Evolutionary conservation across 1,140 invertebrate genomes (phyloP).

Genomic region (Papilio glaucus): DNA sequence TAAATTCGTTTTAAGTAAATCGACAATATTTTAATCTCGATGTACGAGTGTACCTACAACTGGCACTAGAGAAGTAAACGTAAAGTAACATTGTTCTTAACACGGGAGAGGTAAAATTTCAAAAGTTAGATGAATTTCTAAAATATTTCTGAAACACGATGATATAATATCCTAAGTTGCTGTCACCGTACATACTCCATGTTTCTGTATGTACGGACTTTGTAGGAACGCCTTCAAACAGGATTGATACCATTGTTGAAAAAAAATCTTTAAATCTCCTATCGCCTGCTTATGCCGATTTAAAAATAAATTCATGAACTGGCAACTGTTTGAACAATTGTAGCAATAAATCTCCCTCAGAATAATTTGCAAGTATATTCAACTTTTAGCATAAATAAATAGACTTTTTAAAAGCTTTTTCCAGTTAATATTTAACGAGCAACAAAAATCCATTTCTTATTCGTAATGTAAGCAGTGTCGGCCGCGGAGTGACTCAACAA

Average conservation of each 20-base stretch:
- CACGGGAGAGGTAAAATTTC: too few species aligned
- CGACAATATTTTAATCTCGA: too few species aligned
- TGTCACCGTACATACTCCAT: too few species aligned
- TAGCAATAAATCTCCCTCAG: constrained; percentile 13
- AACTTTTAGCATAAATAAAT: constrained; percentile 28
- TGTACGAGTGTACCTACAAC: too few species aligned
- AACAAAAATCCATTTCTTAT: constrained; percentile 46
- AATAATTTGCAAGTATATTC: constrained; percentile 16
- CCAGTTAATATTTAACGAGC: constrained; percentile 43
- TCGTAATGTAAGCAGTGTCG: constrained; percentile 49
- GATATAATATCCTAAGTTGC: too few species aligned
- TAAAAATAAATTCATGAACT: constrained; percentile 16
- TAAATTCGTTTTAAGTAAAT: too few species aligned
- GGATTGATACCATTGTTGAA: background rate
- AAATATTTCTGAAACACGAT: too few species aligned
- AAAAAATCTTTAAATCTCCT: background rate
- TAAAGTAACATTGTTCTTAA: too few species aligned
- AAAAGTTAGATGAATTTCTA: too few species aligned
- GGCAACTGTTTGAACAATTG: constrained; percentile 21
- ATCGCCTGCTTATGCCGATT: background rate
- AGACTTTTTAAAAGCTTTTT: constrained; percentile 48
- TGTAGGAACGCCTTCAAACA: too few species aligned
- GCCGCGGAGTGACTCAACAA: background rate
- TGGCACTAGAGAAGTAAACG: too few species aligned
- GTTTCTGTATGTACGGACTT: too few species aligned